Evolutionary conservation across 2,113 vertebrate species (phyloP), one percentile per base, ranked within the genome.

Genomic region (Saimiri boliviensis): DNA sequence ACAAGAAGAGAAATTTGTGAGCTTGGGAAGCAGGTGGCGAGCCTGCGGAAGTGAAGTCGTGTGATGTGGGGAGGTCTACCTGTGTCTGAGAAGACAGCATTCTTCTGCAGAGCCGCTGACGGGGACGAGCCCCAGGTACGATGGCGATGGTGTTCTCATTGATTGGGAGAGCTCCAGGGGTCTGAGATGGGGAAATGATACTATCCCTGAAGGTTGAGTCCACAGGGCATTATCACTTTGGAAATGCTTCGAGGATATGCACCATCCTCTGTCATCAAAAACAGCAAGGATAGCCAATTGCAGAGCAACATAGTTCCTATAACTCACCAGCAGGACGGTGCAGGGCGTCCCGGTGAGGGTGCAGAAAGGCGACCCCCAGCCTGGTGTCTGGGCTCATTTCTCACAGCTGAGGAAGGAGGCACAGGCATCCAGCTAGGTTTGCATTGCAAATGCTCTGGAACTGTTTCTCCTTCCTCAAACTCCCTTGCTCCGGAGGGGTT

Each of bases 391-490:
- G 45, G 21, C 68, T 81, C n/a, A 42, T 45, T 86, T 73, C 74
- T 68, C 25, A 20, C 5, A 14, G 73, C 60, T 74, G 84, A 89
- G 63, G 73, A 32, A 71, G 54, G 45, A 60, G 9, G 30, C 76
- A 95, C 94, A 71, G 92, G 76, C 42, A 5, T 80, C 49, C 37
- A 68, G 70, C 42, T 56, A 4, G 54, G 85, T 88, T 88, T 93
- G 77, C 66, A 97, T 58, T 87, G 89, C 93, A 95, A 98, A 97
- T 80, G 20, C 23, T 92, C 94, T 56, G 58, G 23, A 52, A 71
- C 89, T 93, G 89, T 96, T 94, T 95, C 95, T 98, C 91, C 25
- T 52, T 91, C 54, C 63, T 95, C 97, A 98, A 91, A 0, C 0
- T 0, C 4, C 82, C 70, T 35, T 89, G 66, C 84, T 97, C 93